Base-by-base conservation (phyloP, 2,797 vertebrate species). In the Sebastes cheni region DNA sequence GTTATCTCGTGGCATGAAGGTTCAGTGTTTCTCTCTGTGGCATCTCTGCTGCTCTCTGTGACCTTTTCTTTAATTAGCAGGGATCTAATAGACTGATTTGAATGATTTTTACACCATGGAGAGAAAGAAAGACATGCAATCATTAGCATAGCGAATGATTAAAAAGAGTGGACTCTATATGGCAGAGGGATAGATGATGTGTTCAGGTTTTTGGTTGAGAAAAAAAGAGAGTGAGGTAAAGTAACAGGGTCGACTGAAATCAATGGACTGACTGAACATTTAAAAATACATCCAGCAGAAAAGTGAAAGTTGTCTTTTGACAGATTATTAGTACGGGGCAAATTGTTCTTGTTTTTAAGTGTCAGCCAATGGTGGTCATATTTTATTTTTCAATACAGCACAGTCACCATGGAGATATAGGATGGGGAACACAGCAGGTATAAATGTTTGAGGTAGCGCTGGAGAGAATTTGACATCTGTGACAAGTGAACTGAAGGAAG, bases 31-130 rank as follows among this genome's bases (percentile, higher is more conserved):
- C 71, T 66, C 77, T 65, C 50, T 34, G 62, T 58, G 59, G 58
- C 46, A 36, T 59, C 36, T 50, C 20, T 42, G 39, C 75, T 67
- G 70, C 52, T 83, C 30, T 84, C 39, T 34, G 71, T 88, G 90
- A 92, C 87, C 82, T 79, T 86, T 90, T 77, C 91, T 92, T 91
- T 89, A 93, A 95, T 92, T 92, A 92, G 54, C 68, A 69, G 58
- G 55, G 67, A 71, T 86, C 82, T 87, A 89, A 83, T n/a, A 30
- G 27, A 82, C 22, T 64, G 55, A 74, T 20, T 1, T 67, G 11
- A 81, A 82, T 79, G 39, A 67, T 62, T 79, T 79, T 50, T 60
- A 72, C 58, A 22, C 72, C 32, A 30, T 8, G 12, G 70, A 65
- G 71, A 80, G 42, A 73, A 36, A 72, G n/a, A 70, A 4, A 74